Conservation (phyloP, 2,113 vertebrate species). For the Archilochus colubris region DNA sequence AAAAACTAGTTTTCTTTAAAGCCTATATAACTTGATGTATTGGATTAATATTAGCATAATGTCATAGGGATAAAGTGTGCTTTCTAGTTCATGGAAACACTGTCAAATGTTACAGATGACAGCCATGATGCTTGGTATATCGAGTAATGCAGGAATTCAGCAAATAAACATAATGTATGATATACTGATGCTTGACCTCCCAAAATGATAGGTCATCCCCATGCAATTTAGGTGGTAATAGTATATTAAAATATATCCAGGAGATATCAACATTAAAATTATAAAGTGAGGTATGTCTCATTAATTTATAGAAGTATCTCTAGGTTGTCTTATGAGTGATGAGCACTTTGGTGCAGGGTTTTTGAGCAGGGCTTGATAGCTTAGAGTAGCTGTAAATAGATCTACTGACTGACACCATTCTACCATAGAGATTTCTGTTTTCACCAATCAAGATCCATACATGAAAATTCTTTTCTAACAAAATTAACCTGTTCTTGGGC, state of each 20-base stretch:
- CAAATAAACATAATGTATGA: conserved; percentile 16
- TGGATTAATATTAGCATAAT: conserved; percentile 46
- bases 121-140: not conserved
- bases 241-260: not conserved
- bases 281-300: conserved; percentile 13
- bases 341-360: not conserved
- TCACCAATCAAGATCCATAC: accelerated
- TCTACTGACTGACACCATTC: not conserved
- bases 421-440: not conserved
- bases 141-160: not conserved
- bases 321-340: not conserved
- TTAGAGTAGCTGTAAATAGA: not conserved
- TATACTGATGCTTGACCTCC: not conserved
- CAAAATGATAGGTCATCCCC: not conserved
- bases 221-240: not conserved
- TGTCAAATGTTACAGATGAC: conserved; percentile 26
- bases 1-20: not conserved
- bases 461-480: not conserved
- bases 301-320: conserved; percentile 23
- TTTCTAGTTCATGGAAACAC: not conserved
- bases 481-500: not conserved
- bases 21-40: conserved; percentile 9
- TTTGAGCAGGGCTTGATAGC: not conserved
- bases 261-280: not conserved
- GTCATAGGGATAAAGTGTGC: not conserved